Conservation (phyloP, 2,888 invertebrate species). For the Drosophila dives region DNA sequence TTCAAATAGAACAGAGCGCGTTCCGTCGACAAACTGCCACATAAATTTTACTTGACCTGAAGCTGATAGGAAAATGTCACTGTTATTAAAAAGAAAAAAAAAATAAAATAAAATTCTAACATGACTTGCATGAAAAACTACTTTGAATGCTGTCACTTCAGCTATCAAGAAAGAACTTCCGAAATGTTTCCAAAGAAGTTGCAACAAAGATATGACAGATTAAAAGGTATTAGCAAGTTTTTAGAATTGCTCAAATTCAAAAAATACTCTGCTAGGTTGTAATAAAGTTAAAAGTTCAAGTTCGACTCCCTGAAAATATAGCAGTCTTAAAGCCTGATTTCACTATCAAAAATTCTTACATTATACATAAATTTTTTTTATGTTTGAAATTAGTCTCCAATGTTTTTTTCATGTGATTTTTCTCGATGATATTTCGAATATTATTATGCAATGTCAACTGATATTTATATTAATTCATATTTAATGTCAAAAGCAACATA, state of each 20-base stretch:
- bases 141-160: slow-evolving; percentile 1
- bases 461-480: neutral
- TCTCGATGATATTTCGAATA: neutral
- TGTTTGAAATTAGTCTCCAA: too few relatives aligned
- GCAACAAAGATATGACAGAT: neutral
- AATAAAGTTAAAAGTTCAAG: neutral
- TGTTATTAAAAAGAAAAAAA: slow-evolving; percentile 63
- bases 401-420: neutral
- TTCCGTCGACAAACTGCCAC: slow-evolving; percentile 73
- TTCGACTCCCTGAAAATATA: neutral
- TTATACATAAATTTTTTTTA: neutral
- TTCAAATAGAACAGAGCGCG: slow-evolving; percentile 52
- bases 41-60: slow-evolving; percentile 69
- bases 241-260: neutral
- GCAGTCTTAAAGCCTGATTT: neutral
- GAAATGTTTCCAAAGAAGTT: slow-evolving; percentile 30
- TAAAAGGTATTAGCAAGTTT: neutral
- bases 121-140: slow-evolving; percentile 39
- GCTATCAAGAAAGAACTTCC: slow-evolving; percentile 56
- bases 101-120: slow-evolving; percentile 38
- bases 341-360: neutral
- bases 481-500: neutral
- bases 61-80: slow-evolving; percentile 75
- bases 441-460: neutral
- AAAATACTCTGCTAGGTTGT: neutral